These are phyloP conservation scores for Turdus rufiventris DNA, from an alignment of 2,113 vertebrate species.

Conservation along the genomic window DNA sequence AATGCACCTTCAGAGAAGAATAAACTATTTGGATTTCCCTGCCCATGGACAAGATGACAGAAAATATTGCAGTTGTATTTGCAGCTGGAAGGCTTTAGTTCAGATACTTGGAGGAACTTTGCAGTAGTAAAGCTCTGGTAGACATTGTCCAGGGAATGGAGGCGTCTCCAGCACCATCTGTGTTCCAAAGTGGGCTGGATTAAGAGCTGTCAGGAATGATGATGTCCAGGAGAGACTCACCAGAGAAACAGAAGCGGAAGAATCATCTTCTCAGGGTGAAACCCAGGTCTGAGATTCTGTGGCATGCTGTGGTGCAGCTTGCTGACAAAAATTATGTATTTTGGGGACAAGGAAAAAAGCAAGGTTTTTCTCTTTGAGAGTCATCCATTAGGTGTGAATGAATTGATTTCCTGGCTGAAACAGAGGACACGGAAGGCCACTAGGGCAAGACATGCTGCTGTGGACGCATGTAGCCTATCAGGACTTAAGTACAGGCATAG, in stretches of 20 bases:
- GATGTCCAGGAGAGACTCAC: background rate
- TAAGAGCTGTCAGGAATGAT: background rate
- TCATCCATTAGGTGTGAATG: background rate
- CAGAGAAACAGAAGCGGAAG: rapidly evolving
- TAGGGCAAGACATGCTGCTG: background rate
- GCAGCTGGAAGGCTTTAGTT: background rate
- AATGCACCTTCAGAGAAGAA: background rate
- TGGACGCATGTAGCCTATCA: background rate
- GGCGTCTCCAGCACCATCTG: background rate
- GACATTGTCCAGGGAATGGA: background rate
- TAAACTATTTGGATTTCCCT: background rate
- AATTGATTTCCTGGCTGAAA: background rate
- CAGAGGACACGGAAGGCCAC: background rate
- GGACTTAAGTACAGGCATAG: background rate
- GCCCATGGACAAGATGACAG: background rate
- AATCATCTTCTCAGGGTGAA: background rate
- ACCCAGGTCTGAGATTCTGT: background rate
- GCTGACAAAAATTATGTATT: background rate
- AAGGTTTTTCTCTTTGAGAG: background rate
- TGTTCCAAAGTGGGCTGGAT: background rate
- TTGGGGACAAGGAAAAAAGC: background rate
- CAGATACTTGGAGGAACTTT: background rate
- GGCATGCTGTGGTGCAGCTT: background rate
- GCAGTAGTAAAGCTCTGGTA: background rate
- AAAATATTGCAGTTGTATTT: background rate